phyloP scores from a whole-genome alignment of 2,113 vertebrate species.

The Syngnathus typhle region DNA sequence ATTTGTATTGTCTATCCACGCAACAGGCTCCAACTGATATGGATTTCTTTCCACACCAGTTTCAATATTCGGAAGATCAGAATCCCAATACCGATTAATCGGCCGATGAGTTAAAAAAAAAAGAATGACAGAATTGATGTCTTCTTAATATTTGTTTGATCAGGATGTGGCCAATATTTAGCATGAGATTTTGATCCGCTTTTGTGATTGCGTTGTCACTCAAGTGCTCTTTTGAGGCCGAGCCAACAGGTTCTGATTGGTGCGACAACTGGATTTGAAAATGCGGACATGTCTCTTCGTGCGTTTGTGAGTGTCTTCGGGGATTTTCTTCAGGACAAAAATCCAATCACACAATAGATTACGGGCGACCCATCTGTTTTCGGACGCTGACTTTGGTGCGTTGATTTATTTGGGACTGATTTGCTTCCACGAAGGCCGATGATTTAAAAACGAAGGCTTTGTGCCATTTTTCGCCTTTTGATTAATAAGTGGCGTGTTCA shows the following conservation, averaged over 20 bases:
- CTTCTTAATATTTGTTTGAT: too few relatives aligned
- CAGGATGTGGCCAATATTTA: neutral
- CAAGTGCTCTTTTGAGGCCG: neutral
- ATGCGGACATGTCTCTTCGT: constrained; percentile 12
- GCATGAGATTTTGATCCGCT: neutral
- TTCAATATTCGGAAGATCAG: too few relatives aligned
- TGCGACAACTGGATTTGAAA: constrained; percentile 26
- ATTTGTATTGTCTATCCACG: too few relatives aligned
- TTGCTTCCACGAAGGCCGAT: neutral
- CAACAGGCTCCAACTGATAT: too few relatives aligned
- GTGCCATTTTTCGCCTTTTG: neutral
- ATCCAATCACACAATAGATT: constrained; percentile 49
- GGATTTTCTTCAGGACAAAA: constrained; percentile 42
- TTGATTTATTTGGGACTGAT: constrained; percentile 5
- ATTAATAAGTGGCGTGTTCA: neutral
- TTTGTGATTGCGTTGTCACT: neutral
- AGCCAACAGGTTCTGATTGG: constrained; percentile 4
- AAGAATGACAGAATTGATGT: too few relatives aligned
- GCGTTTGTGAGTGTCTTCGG: neutral
- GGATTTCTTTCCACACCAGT: too few relatives aligned
- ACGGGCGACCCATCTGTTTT: constrained; percentile 30
- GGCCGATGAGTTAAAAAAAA: too few relatives aligned
- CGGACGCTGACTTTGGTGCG: constrained; percentile 2
- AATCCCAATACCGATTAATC: too few relatives aligned
- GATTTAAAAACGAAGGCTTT: neutral